phyloP scores from a whole-genome alignment of 2,888 invertebrate genomes.

The Hanleya hanleyi region DNA sequence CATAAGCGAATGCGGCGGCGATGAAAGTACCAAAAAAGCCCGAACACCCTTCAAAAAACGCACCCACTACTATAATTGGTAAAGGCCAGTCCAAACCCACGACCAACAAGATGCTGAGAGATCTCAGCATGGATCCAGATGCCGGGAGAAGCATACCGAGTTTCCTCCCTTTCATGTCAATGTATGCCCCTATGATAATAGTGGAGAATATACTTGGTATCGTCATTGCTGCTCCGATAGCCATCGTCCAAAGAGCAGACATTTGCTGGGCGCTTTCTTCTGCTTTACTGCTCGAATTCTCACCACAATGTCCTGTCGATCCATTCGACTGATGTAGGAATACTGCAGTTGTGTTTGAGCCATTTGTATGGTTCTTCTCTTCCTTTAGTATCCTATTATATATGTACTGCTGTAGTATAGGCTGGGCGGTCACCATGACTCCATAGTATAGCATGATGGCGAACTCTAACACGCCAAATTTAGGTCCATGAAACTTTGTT shows the following conservation, averaged over 20 bases:
- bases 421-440: too few species aligned
- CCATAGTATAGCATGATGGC: too few species aligned
- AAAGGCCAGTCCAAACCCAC: not conserved
- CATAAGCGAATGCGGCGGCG: conserved; percentile 36
- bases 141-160: not conserved
- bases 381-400: not conserved
- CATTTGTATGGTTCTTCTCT: too few species aligned
- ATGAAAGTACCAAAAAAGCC: conserved; percentile 39
- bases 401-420: not conserved
- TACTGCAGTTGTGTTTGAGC: too few species aligned
- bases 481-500: too few species aligned
- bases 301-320: not conserved
- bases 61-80: conserved; percentile 25
- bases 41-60: conserved; percentile 36
- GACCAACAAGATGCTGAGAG: not conserved
- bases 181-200: not conserved
- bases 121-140: not conserved
- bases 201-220: not conserved
- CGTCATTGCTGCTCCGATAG: not conserved
- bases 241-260: not conserved
- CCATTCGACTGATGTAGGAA: too few species aligned
- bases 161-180: not conserved
- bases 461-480: too few species aligned
- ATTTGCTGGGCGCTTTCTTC: not conserved
- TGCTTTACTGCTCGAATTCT: not conserved